Conservation (phyloP, 2,113 vertebrate species). For the Hemibagrus wyckioides region DNA sequence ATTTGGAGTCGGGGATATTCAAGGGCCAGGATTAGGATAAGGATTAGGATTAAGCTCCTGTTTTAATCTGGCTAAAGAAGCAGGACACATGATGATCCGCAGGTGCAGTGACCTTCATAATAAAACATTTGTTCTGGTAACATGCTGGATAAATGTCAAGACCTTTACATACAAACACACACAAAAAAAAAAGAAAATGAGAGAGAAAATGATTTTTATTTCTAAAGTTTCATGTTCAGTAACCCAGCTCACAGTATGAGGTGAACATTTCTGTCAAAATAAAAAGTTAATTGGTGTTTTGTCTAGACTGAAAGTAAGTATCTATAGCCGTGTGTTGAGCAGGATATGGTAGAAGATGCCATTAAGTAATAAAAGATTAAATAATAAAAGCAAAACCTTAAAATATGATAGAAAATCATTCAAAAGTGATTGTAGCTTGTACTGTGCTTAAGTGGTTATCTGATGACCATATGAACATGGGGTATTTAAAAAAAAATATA, state of each 20-base stretch:
- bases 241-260: neutral
- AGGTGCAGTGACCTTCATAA: neutral
- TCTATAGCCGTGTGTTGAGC: neutral
- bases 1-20: slow-evolving; percentile 56
- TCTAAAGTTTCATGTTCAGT: neutral
- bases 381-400: neutral
- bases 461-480: neutral
- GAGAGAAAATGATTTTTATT: neutral
- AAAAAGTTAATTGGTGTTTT: neutral
- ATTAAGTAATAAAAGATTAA: neutral
- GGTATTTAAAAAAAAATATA: neutral
- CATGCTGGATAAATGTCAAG: neutral
- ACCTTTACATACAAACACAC: neutral
- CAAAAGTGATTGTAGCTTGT: neutral
- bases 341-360: neutral
- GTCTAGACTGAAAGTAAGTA: neutral
- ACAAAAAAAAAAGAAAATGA: too few relatives aligned
- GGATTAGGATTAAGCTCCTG: slow-evolving; percentile 25
- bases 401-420: neutral
- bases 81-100: slow-evolving; percentile 14
- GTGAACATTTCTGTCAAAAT: neutral
- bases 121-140: neutral
- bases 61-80: slow-evolving; percentile 54
- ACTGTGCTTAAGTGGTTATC: neutral
- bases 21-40: slow-evolving; percentile 41